Conservation (phyloP, 2,888 invertebrate species). For the Drosophila greeni region DNA sequence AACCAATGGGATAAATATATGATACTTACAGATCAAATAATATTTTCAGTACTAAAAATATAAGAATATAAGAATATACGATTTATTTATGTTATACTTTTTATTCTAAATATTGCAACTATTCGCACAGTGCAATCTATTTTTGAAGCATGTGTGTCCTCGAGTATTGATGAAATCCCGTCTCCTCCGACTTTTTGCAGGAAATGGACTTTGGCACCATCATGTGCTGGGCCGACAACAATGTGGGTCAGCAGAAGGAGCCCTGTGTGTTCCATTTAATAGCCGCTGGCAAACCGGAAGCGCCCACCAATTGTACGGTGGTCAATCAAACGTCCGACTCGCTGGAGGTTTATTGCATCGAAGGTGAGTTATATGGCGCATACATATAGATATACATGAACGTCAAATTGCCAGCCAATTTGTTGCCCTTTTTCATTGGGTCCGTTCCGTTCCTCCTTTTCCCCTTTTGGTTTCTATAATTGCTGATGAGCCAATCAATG, state of each 20-base stretch:
- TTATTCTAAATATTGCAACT: not conserved
- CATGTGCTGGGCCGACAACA: slow-evolving; percentile 87
- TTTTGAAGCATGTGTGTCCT: slow-evolving; percentile 4
- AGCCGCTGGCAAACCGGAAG: slow-evolving; percentile 88
- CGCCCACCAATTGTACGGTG: slow-evolving; percentile 87
- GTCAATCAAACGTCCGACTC: slow-evolving; percentile 88
- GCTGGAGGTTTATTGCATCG: slow-evolving; percentile 85
- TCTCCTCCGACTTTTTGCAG: slow-evolving; percentile 55
- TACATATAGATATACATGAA: slow-evolving; percentile 5
- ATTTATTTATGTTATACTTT: not conserved
- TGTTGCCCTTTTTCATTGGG: slow-evolving; percentile 40
- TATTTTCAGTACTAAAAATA: not conserved
- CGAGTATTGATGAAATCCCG: slow-evolving; percentile 14
- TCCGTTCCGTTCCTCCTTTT: not conserved
- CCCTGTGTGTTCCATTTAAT: slow-evolving; percentile 89
- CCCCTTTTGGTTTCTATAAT: slow-evolving; percentile 50
- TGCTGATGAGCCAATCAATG: slow-evolving; percentile 72
- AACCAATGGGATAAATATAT: not conserved
- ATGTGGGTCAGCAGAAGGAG: slow-evolving; percentile 85
- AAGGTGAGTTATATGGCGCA: slow-evolving; percentile 77
- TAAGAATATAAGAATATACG: too few species aligned
- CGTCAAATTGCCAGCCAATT: slow-evolving; percentile 53
- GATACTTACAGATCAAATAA: not conserved
- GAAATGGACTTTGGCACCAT: slow-evolving; percentile 89
- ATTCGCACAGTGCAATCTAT: slow-evolving; percentile 1